These are phyloP conservation scores for Rotaria sp. DNA, from an alignment of 2,888 invertebrate species.

Conservation along the genomic window DNA sequence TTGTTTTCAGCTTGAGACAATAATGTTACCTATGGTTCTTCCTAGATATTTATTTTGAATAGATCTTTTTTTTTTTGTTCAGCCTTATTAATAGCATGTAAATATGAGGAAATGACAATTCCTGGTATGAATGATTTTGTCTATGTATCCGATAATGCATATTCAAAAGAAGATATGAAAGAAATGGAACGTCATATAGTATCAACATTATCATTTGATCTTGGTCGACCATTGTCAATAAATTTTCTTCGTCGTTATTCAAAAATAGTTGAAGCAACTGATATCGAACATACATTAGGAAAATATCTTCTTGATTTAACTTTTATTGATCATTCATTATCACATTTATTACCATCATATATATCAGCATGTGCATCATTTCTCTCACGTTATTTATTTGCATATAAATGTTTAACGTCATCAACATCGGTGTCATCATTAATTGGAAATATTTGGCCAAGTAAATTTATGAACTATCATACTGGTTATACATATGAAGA, in stretches of 20 bases:
- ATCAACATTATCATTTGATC: not conserved
- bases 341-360: not conserved
- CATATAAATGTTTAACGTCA: not conserved
- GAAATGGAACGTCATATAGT: conserved; percentile 6
- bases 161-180: conserved; percentile 28
- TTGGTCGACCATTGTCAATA: conserved; percentile 13
- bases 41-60: no score
- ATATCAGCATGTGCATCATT: conserved; percentile 20
- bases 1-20: no score
- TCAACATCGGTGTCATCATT: not conserved
- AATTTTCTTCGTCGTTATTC: conserved; percentile 25
- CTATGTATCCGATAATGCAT: conserved; percentile 26
- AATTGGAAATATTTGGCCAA: conserved; percentile 17
- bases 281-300: conserved; percentile 21
- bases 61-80: not conserved
- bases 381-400: conserved; percentile 19
- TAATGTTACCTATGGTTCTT: no score
- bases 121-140: conserved; percentile 27
- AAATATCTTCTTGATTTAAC: conserved; percentile 25
- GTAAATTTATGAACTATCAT: not conserved
- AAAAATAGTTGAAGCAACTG: conserved; percentile 19
- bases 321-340: not conserved
- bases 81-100: conserved; percentile 15
- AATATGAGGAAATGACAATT: conserved; percentile 16
- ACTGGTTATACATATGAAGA: conserved; percentile 20